Evolutionary conservation across 2,888 invertebrate species (phyloP).

Genomic region (Tipula unca): DNA sequence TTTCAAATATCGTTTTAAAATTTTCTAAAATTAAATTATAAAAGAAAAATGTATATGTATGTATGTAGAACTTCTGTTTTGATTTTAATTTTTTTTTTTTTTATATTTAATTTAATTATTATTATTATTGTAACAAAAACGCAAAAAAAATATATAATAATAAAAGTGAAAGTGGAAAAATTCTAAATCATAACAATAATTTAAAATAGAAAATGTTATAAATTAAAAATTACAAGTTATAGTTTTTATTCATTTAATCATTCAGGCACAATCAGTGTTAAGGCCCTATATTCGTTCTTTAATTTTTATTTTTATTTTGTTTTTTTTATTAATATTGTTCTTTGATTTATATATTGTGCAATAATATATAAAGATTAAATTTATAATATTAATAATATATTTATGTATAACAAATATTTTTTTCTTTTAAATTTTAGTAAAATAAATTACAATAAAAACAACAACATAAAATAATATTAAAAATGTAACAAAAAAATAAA

Average conservation of each 20-base stretch:
- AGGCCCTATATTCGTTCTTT: not conserved
- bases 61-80: not conserved
- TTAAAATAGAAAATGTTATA: not conserved
- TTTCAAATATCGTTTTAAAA: not conserved
- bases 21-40: not conserved
- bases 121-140: not conserved
- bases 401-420: not conserved
- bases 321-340: not conserved
- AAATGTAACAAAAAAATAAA: not conserved
- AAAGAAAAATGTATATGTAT: not conserved
- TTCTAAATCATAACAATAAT: not conserved
- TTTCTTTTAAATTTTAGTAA: not conserved
- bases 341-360: slow-evolving; percentile 1
- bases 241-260: not conserved
- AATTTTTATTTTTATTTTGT: not conserved
- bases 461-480: not conserved
- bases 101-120: not conserved
- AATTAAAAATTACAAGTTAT: not conserved
- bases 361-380: not conserved
- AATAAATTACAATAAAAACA: not conserved
- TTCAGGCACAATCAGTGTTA: slow-evolving; percentile 14
- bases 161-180: not conserved
- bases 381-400: not conserved
- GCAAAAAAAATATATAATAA: not conserved
- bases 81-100: not conserved